Conservation (phyloP, 2,888 invertebrate species). For the Globia sparganii region DNA sequence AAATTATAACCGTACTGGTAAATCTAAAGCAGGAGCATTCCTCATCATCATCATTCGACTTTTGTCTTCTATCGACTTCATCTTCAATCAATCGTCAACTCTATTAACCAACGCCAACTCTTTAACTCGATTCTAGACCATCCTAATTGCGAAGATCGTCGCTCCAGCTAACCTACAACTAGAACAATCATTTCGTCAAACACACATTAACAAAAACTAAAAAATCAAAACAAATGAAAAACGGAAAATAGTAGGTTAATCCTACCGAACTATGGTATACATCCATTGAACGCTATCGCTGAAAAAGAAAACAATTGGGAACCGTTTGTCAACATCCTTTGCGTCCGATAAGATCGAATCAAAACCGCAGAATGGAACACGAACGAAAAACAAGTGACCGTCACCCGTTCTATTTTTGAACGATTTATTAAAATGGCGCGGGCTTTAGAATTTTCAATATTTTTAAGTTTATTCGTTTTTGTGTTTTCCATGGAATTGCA, state of each 20-base stretch:
- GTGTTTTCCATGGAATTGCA: conserved; percentile 65
- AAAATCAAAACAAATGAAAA: conserved; percentile 9
- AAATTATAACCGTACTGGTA: background rate
- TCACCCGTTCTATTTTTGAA: conserved; percentile 19
- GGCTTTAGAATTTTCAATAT: conserved; percentile 23
- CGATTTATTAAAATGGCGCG: conserved; percentile 34
- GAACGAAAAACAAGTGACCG: conserved; percentile 32
- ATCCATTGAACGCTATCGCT: conserved; percentile 46
- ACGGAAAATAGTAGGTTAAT: background rate
- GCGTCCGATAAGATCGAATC: conserved; percentile 8
- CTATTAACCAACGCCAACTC: too few relatives aligned
- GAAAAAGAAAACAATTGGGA: conserved; percentile 42
- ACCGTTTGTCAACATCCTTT: conserved; percentile 50
- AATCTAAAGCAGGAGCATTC: too few relatives aligned
- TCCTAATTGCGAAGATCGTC: background rate
- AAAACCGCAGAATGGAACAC: conserved; percentile 17
- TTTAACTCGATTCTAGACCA: background rate
- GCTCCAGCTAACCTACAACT: background rate
- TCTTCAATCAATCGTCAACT: background rate
- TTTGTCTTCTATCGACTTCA: background rate
- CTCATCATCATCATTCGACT: background rate
- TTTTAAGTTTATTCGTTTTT: conserved; percentile 31
- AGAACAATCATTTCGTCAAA: background rate
- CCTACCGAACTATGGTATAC: background rate
- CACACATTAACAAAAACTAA: background rate